phyloP scores from a whole-genome alignment of 2,888 invertebrate genomes.

The Gasteruption jaculator region DNA sequence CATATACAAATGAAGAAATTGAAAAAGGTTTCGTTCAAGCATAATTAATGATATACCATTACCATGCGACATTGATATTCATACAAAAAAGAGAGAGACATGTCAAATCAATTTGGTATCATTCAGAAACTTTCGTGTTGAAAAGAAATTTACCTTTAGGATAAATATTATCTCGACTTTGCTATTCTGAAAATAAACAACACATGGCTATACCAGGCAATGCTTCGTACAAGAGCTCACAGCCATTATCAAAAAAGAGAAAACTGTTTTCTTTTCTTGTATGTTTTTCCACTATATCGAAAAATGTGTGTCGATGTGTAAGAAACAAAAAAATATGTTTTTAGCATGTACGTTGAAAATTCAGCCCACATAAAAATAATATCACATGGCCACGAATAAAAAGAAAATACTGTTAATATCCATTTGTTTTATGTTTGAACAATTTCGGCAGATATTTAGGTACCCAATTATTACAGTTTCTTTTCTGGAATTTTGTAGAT shows the following conservation, averaged over 20 bases:
- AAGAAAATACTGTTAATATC: no score
- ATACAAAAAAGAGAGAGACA: constrained; percentile 39
- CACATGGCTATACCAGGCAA: constrained; percentile 46
- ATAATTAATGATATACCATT: no score
- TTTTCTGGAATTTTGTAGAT: no score
- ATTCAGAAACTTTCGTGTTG: constrained; percentile 43
- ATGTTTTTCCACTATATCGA: constrained; percentile 18
- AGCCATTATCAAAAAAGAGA: constrained; percentile 35
- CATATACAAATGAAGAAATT: constrained; percentile 29
- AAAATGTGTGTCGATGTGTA: constrained; percentile 18
- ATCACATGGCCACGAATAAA: no score
- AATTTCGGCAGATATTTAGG: no score
- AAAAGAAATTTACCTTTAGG: constrained; percentile 48
- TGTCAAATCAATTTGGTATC: constrained; percentile 38
- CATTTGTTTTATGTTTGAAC: no score
- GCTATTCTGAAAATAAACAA: constrained; percentile 50
- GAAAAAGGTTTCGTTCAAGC: constrained; percentile 39
- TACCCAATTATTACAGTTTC: no score
- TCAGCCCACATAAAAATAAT: no score
- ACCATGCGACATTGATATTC: constrained; percentile 47
- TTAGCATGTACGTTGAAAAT: no score
- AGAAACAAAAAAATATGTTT: no score
- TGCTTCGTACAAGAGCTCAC: constrained; percentile 40
- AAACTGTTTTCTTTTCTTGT: no score
- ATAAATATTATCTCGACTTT: constrained; percentile 47